Evolutionary conservation across 2,797 vertebrate genomes (phyloP).

Genomic region (Neopelma chrysocephalum): DNA sequence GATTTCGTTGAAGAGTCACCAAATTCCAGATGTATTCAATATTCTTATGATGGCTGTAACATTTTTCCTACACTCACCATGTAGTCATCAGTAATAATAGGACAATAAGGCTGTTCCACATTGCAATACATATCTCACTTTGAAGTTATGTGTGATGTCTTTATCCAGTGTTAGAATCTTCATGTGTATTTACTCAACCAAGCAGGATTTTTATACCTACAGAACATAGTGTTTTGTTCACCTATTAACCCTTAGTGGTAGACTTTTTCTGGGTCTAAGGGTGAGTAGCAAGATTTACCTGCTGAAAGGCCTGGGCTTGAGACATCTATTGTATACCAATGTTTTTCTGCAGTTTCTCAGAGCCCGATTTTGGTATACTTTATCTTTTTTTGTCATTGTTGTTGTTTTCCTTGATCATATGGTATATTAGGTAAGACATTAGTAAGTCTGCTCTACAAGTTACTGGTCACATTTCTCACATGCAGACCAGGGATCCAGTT

Average conservation of each 20-base stretch:
- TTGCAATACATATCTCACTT: background rate
- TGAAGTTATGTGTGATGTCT: background rate
- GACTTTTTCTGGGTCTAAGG: background rate
- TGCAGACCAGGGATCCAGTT: background rate
- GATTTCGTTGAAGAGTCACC: background rate
- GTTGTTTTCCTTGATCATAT: background rate
- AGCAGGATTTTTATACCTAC: background rate
- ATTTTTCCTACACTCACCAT: background rate
- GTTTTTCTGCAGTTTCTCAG: background rate
- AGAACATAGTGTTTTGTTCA: background rate
- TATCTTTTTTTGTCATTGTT: background rate
- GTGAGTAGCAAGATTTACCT: background rate
- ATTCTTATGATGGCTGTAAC: background rate
- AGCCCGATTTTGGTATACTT: background rate
- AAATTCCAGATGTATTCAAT: background rate
- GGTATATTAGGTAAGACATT: background rate
- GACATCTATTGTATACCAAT: background rate
- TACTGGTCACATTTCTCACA: background rate
- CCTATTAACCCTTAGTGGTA: background rate
- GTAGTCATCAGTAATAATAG: background rate
- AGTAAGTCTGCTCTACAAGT: background rate
- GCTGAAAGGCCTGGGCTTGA: background rate
- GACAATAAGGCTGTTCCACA: background rate
- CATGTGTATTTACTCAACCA: background rate
- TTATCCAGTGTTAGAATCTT: background rate